Base-by-base conservation (phyloP, 1,140 invertebrate species). In the Drosophila nigromelanica region DNA sequence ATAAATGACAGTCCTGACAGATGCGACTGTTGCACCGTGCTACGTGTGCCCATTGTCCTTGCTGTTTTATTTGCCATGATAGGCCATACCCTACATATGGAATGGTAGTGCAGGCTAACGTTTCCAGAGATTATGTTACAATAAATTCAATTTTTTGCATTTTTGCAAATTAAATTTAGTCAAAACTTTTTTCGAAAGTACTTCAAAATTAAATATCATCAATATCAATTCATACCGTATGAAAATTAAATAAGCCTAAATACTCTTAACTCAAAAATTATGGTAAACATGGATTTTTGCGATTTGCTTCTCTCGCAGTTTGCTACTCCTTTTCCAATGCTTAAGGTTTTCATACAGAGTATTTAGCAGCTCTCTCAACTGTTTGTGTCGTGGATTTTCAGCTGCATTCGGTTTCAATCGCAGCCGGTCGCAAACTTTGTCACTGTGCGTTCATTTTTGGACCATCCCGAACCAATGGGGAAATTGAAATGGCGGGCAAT, bases 401-500 rank as follows among this genome's bases (percentile, higher is more conserved):
- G 24, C 35, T 59, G 37, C 39, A 64, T 48, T 40, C 42, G 37
- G 54, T 75, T 78, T 81, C 56, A 60, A 80, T 77, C 54, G 69
- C 73, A 71, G 48, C 63, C 11, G 54, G 27, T 45, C 60, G 45
- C 58, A 55, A 81, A 78, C 73, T 83, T 78, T 76, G 76, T 68
- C 79, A 74, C 10, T 48, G 43, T 54, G 60, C 42, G 24, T 64
- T 51, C 42, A 21, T 64, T 51, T 77, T 63, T 59, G 50, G 47
- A 47, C 47, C 70, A 75, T 72, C 35, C 39, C 58, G 18, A 12
- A 70, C 40, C 58, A 64, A 47, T 48, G 45, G 43, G 50, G 30
- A 79, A 82, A 83, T 83, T 79, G 80, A 83, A 82, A 76, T 79
- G 64, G 75, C 77, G 40, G 51, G 63, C 70, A 64, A 61, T 71